Percentiles rank a stretch among this genome's conserved stretches.
These are phyloP conservation scores for Pteronotus mesoamericanus DNA, from an alignment of 2,797 vertebrate species.

Conservation along the genomic window DNA sequence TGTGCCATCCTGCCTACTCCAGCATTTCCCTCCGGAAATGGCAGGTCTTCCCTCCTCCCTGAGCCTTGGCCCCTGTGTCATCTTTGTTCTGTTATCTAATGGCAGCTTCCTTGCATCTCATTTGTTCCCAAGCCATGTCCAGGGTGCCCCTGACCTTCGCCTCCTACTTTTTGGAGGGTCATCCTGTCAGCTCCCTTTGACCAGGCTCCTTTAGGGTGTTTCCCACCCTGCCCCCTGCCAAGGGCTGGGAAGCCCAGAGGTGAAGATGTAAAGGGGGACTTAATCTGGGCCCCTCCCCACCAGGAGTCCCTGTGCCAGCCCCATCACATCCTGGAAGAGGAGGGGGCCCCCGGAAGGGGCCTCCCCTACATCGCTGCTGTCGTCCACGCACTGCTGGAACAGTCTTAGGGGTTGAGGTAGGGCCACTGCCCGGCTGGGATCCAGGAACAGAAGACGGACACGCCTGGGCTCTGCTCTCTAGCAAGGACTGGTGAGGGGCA, in stretches of 20 bases:
- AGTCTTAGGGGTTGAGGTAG: constrained; percentile 56
- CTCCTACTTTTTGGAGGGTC: neutral
- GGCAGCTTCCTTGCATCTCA: constrained; percentile 1
- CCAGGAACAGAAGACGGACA: constrained; percentile 18
- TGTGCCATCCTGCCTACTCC: neutral
- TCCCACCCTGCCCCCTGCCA: neutral
- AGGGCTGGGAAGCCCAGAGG: neutral
- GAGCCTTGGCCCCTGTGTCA: neutral
- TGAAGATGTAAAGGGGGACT: neutral
- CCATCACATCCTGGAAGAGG: constrained; percentile 87
- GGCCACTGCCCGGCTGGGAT: neutral
- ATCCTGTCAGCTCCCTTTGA: neutral
- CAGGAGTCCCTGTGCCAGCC: constrained; percentile 88
- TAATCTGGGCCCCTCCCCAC: constrained; percentile 61
- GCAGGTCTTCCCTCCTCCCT: neutral
- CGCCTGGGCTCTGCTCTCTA: neutral
- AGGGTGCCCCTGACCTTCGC: neutral
- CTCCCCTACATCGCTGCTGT: constrained; percentile 84
- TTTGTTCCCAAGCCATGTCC: neutral
- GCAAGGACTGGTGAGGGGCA: constrained; percentile 38
- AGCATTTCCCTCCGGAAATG: constrained; percentile 9
- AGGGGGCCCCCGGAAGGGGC: constrained; percentile 77
- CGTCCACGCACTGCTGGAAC: constrained; percentile 82
- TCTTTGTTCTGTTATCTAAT: neutral
- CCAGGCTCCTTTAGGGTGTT: neutral